Percentiles rank a stretch among this genome's conserved stretches.
Conservation (phyloP, 2,113 vertebrate species). For the Oncorhynchus masou region DNA sequence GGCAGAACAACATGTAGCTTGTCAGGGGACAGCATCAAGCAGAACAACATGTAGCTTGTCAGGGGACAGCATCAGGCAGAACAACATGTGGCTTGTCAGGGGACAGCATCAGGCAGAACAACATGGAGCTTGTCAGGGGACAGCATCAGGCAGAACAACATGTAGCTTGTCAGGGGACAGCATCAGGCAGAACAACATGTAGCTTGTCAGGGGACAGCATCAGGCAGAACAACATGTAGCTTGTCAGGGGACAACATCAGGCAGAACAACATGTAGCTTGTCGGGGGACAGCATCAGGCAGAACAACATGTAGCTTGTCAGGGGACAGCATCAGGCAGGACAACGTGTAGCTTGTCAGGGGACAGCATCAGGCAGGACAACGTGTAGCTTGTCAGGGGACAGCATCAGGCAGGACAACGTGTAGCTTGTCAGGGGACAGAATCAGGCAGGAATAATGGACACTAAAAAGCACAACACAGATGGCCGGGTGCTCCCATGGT, state of each 20-base stretch:
- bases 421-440: too few species aligned
- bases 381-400: slow-evolving; percentile 53
- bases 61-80: slow-evolving; percentile 44
- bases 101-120: slow-evolving; percentile 2
- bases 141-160: too few species aligned
- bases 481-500: slow-evolving; percentile 14
- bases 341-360: slow-evolving; percentile 35
- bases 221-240: too few species aligned
- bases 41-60: slow-evolving; percentile 38
- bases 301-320: too few species aligned
- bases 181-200: slow-evolving; percentile 2
- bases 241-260: too few species aligned
- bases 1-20: slow-evolving; percentile 3
- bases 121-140: too few species aligned
- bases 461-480: slow-evolving; percentile 41
- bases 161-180: too few species aligned
- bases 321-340: too few species aligned
- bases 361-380: slow-evolving; percentile 37
- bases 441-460: slow-evolving; percentile 19
- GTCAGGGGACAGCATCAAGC: slow-evolving; percentile 50
- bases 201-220: too few species aligned
- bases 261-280: too few species aligned
- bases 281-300: too few species aligned
- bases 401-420: slow-evolving; percentile 11
- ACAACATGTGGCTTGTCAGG: too few species aligned